Evolutionary conservation across 2,113 vertebrate species (phyloP).

Genomic region (Myiagra hebetior): DNA sequence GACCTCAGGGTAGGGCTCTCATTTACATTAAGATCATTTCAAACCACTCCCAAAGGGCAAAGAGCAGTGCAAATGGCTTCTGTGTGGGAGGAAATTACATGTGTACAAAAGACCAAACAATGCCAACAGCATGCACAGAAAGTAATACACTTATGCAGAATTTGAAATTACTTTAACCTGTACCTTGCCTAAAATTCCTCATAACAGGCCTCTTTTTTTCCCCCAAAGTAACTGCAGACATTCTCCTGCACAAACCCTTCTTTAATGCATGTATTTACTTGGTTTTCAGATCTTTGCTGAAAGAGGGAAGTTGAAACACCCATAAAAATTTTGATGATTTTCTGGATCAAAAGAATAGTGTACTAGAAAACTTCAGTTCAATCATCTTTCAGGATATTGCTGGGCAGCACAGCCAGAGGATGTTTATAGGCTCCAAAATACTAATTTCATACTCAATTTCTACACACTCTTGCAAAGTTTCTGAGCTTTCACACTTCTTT

Average conservation of each 20-base stretch:
- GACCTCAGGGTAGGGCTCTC: neutral
- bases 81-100: neutral
- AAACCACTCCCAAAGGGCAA: constrained; percentile 18
- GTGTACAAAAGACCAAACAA: constrained; percentile 11
- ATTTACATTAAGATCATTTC: constrained; percentile 4
- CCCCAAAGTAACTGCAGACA: neutral
- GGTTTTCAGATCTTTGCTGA: neutral
- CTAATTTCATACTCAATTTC: neutral
- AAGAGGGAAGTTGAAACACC: neutral
- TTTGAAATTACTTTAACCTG: neutral
- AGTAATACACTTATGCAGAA: neutral
- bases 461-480: neutral
- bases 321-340: neutral
- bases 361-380: neutral
- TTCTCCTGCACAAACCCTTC: neutral
- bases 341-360: neutral
- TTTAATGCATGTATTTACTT: neutral
- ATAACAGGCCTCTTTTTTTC: neutral
- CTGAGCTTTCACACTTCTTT: neutral
- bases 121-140: neutral
- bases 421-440: neutral
- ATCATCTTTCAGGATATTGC: neutral
- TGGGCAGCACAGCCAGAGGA: neutral
- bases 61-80: neutral
- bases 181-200: neutral